A percentile compares a stretch with the other conserved stretches of the same genome.
These are phyloP conservation scores for Herpailurus yagouaroundi DNA, from an alignment of 2,113 vertebrate genomes.

Conservation along the genomic window DNA sequence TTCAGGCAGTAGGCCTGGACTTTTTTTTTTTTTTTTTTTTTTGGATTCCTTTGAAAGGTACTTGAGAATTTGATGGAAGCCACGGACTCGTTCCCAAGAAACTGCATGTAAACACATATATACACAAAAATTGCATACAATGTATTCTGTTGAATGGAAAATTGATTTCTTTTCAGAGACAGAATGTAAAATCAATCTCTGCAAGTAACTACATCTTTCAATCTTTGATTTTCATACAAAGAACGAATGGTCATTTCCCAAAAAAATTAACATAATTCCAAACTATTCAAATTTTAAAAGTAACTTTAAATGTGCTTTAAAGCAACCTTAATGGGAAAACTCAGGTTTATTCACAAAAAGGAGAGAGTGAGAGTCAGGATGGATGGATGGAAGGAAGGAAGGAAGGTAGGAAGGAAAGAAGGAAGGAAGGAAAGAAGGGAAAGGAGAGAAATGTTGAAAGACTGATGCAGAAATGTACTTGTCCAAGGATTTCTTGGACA, in stretches of 20 bases:
- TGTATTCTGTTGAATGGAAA: constrained; percentile 19
- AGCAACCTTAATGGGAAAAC: background rate
- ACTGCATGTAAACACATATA: constrained; percentile 7
- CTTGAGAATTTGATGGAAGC: constrained; percentile 11
- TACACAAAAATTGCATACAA: background rate
- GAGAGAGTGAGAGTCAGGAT: background rate
- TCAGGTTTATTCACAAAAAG: constrained; percentile 1
- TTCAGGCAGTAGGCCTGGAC: background rate
- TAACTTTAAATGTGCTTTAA: constrained; percentile 15
- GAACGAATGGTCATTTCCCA: background rate
- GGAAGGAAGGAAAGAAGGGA: background rate
- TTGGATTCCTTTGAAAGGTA: background rate
- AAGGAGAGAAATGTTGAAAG: background rate
- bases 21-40: background rate
- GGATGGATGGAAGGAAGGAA: no score
- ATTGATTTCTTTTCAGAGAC: constrained; percentile 37
- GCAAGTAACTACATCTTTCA: constrained; percentile 46
- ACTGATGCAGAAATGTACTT: background rate
- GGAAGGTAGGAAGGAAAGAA: background rate
- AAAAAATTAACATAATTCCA: background rate
- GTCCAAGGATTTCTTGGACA: background rate
- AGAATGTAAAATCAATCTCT: constrained; percentile 42
- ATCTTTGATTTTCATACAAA: constrained; percentile 22
- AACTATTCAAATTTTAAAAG: background rate
- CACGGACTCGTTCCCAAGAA: background rate